A percentile compares a stretch with the other conserved stretches of the same genome.
Conservation (phyloP, 2,888 invertebrate species). For the Pristionchus maxplancki region DNA sequence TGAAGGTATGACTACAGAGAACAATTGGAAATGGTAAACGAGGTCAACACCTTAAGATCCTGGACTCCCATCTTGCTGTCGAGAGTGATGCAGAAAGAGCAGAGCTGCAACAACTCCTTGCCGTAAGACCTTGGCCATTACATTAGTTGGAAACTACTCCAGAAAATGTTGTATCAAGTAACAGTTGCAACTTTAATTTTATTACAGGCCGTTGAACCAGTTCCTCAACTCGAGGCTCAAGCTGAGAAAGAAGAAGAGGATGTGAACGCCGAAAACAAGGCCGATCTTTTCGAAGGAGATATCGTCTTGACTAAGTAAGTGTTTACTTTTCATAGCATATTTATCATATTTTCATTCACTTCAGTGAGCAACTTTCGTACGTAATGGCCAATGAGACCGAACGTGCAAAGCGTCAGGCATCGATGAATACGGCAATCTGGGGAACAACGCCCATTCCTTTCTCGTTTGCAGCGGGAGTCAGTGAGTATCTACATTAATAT, state of each 20-base stretch:
- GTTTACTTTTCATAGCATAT: not conserved
- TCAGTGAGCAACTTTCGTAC: conserved; percentile 32
- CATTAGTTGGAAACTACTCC: no score
- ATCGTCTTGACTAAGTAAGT: conserved; percentile 35
- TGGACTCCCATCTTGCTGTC: not conserved
- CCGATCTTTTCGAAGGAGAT: conserved; percentile 46
- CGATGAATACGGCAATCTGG: conserved; percentile 30
- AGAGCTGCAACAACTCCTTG: conserved; percentile 7
- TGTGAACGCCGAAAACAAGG: not conserved
- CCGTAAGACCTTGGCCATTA: not conserved
- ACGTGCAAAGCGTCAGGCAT: conserved; percentile 42
- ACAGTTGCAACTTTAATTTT: no score
- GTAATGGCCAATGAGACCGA: conserved; percentile 46
- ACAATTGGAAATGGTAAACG: no score
- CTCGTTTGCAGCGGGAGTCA: conserved; percentile 44
- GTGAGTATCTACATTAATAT: not conserved
- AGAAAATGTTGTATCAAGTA: no score
- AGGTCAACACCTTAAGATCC: not conserved
- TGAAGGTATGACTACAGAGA: not conserved
- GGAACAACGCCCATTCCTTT: conserved; percentile 49
- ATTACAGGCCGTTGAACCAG: not conserved
- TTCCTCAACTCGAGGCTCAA: not conserved
- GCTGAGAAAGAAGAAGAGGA: conserved; percentile 7
- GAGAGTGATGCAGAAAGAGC: not conserved
- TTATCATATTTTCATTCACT: not conserved